phyloP scores from a whole-genome alignment of 2,797 vertebrate genomes.

The Gambelia wislizenii region DNA sequence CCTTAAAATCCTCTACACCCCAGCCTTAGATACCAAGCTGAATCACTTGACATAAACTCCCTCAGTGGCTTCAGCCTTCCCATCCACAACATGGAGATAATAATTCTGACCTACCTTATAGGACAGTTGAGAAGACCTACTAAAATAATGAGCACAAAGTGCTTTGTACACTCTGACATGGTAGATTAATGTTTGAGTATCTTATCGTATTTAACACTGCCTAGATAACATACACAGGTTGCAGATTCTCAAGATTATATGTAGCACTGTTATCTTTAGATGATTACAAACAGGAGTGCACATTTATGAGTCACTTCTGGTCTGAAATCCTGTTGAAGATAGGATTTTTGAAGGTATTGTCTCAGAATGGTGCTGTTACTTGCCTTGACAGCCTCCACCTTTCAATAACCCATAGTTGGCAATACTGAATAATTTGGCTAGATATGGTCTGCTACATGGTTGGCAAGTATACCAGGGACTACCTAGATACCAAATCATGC shows the following conservation, averaged over 20 bases:
- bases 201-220: background rate
- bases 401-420: too few species aligned
- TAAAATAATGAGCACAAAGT: background rate
- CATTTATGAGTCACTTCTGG: background rate
- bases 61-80: background rate
- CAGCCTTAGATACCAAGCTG: background rate
- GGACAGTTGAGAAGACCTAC: background rate
- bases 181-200: background rate
- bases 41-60: background rate
- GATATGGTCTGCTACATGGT: too few species aligned
- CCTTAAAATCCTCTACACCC: background rate
- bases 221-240: background rate
- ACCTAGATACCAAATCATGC: too few species aligned
- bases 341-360: background rate
- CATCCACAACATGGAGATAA: background rate
- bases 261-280: background rate
- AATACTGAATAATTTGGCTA: too few species aligned
- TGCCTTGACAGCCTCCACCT: too few species aligned
- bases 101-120: background rate
- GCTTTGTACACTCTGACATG: background rate
- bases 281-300: accelerated
- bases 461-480: too few species aligned
- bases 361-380: background rate
- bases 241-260: background rate
- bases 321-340: background rate